Conservation (phyloP, 2,113 vertebrate genomes). For the Oreocharis arfaki region DNA sequence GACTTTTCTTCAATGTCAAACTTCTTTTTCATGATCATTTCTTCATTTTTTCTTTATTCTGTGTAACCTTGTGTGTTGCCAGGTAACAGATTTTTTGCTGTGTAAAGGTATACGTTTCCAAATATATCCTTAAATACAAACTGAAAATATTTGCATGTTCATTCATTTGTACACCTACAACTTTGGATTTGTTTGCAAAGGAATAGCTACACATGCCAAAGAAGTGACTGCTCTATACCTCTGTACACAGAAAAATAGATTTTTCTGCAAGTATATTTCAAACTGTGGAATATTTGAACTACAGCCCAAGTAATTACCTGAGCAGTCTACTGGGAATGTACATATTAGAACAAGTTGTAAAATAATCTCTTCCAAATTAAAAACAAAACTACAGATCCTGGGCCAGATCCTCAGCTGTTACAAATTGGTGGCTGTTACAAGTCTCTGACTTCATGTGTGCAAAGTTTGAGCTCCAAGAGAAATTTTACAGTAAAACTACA, state of each 20-base stretch:
- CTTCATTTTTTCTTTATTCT: background rate
- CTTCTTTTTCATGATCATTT: background rate
- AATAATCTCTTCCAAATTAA: conserved; percentile 62
- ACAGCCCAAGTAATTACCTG: conserved; percentile 48
- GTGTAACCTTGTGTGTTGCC: background rate
- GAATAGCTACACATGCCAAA: background rate
- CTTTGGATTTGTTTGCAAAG: background rate
- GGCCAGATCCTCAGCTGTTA: conserved; percentile 52
- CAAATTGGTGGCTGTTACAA: conserved; percentile 46
- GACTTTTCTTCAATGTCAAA: background rate
- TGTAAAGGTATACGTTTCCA: background rate
- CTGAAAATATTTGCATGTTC: background rate
- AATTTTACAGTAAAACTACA: conserved; percentile 15
- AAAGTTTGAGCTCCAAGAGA: conserved; percentile 1
- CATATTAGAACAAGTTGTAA: conserved; percentile 51
- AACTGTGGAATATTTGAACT: conserved; percentile 41
- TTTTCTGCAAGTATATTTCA: conserved; percentile 29
- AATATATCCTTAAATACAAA: background rate
- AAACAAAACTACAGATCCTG: conserved; percentile 42
- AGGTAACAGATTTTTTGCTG: background rate
- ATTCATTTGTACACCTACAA: background rate
- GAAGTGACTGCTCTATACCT: background rate
- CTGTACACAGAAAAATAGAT: conserved; percentile 12
- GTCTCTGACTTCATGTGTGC: background rate
- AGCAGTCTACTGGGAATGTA: conserved; percentile 37